Base-by-base conservation (phyloP, 2,888 invertebrate species). In the Trachelus iudaicus region DNA sequence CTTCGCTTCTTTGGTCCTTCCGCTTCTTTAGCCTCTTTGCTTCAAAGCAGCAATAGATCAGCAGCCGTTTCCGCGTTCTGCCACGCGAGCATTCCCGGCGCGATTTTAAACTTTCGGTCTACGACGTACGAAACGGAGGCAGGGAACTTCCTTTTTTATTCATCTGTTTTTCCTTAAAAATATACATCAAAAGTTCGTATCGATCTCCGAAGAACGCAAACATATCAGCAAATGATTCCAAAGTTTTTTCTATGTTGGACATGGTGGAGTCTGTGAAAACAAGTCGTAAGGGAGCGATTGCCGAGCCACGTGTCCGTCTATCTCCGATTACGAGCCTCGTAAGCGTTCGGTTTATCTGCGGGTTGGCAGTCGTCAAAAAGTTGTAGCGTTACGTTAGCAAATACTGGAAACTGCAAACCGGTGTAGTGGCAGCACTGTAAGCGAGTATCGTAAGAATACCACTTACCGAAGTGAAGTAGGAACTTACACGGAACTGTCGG, bases 1-100 rank as follows among this genome's bases (percentile, higher is more conserved):
- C 37, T 80, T 83, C 80, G 79, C 82, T 82, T 69, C 12, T 56
- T 31, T 11, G 11, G 31, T 56, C 69, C 76, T 15, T 69, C 76
- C 81, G 75, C 73, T 79, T 81, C 80, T 82, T 77, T 83, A 23
- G 56, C 56, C 79, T 79, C 78, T 83, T 85, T 84, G 81, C 79
- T 80, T 82, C 79, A 80, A 86, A 81, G 77, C 81, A 85, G 79
- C 82, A 85, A 84, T 86, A 83, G 85, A 84, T 85, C 85, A 83
- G 85, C 81, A 82, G 80, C 79, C 81, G 83, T 81, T 84, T 81
- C 81, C 81, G 80, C 81, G 80, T 80, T 9, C 56, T 56, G 56
- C 56, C 56, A 23, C 56, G 56, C 9, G 56, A 23, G 23, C 9
- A 23, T 23, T 56, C 23, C 9, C 9, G 9, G 56, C 56, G 56